Evolutionary conservation across 1,140 invertebrate genomes (phyloP).

Genomic region (Bombus breviceps): DNA sequence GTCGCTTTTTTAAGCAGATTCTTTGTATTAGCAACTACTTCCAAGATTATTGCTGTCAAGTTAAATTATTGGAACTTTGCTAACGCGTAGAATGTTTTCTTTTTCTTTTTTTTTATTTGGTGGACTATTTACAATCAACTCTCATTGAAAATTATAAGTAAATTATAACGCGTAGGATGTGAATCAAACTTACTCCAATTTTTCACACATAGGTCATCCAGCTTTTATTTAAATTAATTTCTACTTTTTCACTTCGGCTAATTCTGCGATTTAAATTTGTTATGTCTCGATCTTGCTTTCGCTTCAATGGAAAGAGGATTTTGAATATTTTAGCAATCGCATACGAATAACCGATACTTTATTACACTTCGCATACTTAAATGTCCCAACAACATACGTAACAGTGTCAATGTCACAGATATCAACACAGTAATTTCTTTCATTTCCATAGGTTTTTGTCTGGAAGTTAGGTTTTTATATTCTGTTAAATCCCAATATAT

Average conservation of each 20-base stretch:
- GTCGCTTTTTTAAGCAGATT: too few species aligned
- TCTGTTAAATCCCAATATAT: neutral
- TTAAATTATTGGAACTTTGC: neutral
- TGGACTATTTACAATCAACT: too few species aligned
- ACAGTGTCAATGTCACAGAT: too few species aligned
- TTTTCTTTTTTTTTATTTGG: too few species aligned
- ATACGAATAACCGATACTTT: too few species aligned
- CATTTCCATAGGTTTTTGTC: neutral
- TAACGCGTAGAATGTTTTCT: neutral
- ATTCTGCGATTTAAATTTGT: neutral
- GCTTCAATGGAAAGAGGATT: neutral
- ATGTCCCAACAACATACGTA: too few species aligned
- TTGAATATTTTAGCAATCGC: neutral
- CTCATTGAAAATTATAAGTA: too few species aligned
- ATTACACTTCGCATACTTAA: too few species aligned
- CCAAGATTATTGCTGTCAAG: neutral
- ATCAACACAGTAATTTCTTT: too few species aligned
- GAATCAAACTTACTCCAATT: neutral
- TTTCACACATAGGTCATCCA: neutral
- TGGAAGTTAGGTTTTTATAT: neutral
- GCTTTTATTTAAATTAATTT: too few species aligned
- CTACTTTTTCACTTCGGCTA: neutral
- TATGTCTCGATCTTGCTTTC: too few species aligned
- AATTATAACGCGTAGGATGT: too few species aligned
- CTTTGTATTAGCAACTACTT: neutral